Base-by-base conservation (phyloP, 2,797 vertebrate species). In the Nannoperca australis region DNA sequence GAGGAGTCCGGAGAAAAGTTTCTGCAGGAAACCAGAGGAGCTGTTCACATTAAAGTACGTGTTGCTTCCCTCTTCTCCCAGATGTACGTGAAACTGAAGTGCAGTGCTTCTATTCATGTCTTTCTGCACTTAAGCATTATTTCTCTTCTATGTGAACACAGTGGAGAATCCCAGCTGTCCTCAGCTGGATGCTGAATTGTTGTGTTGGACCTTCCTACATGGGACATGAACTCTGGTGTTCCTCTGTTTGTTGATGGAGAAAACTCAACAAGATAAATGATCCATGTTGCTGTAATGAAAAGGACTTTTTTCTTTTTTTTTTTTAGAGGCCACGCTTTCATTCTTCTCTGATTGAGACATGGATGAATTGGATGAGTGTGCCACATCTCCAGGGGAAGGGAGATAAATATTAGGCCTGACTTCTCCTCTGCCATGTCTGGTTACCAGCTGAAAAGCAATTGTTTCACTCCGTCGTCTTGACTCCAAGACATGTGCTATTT, bases 351-450 rank as follows among this genome's bases (percentile, higher is more conserved):
- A 94, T 88, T 85, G 86, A 91, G 88, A 91, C 88, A 56, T 82
- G 87, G 91, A 95, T 95, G 93, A 92, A 94, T 93, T 92, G 90
- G 84, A 84, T 83, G 82, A 86, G 83, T 38, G 75, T 78, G 54
- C 74, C 78, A 74, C 90, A 86, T 91, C 85, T 92, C 91, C 92
- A 94, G 95, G 94, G 95, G 86, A 93, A 91, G 82, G 78, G 88
- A 91, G 92, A 95, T 95, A 95, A 95, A 96, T 95, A 95, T 94
- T 89, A 83, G 79, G 49, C 83, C 85, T 84, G 90, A 91, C 91
- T 90, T 89, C 88, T 85, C 84, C 64, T 83, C 88, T 45, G 30
- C 76, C 80, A 79, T 85, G 83, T 89, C 89, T 85, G 85, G 80
- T 85, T 83, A 85, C 89, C 83, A 83, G 88, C 82, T 78, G 85